These are phyloP conservation scores for Antedon mediterranea DNA, from an alignment of 53 echinoderm and acorn worm genomes.

Conservation along the genomic window DNA sequence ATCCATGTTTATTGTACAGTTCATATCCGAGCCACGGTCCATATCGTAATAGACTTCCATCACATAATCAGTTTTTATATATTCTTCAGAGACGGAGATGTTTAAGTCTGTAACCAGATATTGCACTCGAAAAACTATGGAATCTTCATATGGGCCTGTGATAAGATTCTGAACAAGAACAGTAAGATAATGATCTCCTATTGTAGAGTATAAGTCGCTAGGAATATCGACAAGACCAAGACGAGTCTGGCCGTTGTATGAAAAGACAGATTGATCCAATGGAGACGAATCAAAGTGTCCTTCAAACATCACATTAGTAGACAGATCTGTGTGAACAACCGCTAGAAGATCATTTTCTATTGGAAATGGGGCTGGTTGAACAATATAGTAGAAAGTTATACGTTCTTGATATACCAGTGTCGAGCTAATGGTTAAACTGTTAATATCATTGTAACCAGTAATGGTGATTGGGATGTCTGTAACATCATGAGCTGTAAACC, in stretches of 20 bases:
- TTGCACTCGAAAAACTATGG: slow-evolving; percentile 46
- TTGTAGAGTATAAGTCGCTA: neutral
- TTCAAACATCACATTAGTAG: slow-evolving; percentile 42
- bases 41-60: slow-evolving; percentile 64
- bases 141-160: slow-evolving; percentile 54
- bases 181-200: neutral
- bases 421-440: slow-evolving; percentile 39
- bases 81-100: slow-evolving; percentile 69
- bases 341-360: slow-evolving; percentile 13
- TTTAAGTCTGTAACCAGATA: slow-evolving; percentile 53
- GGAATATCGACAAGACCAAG: neutral
- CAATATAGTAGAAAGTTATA: neutral
- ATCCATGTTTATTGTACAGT: slow-evolving; percentile 51
- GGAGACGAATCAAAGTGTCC: slow-evolving; percentile 33
- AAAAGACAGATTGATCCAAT: slow-evolving; percentile 15
- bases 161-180: slow-evolving; percentile 34
- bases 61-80: slow-evolving; percentile 46
- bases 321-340: slow-evolving; percentile 51
- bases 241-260: neutral
- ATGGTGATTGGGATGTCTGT: slow-evolving; percentile 11
- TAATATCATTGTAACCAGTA: slow-evolving; percentile 69
- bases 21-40: slow-evolving; percentile 65
- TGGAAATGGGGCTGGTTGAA: slow-evolving; percentile 38
- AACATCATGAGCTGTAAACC: neutral
- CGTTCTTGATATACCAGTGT: neutral